Base-by-base conservation (phyloP, 2,113 vertebrate genomes). In the Ondatra zibethicus region DNA sequence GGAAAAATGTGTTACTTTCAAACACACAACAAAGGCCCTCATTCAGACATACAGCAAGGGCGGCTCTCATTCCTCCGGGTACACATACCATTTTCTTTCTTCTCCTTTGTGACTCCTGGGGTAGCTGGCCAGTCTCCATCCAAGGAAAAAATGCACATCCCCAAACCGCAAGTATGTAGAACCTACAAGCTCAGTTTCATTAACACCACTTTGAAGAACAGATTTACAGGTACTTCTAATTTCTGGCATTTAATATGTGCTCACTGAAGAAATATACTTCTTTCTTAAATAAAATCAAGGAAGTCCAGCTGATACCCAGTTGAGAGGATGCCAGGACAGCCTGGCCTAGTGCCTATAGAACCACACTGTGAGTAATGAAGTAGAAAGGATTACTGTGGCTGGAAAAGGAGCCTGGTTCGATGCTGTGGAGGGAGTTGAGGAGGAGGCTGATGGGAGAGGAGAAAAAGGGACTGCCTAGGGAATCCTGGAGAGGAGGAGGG, bases 281-380 rank as follows among this genome's bases (percentile, higher is more conserved):
- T 36, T 75, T 72, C 52, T 81, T 65, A 73, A 55, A 21, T 21
- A 58, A 29, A 70, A 73, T 58, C 6, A 25, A n/a, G 65, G 52
- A 73, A 84, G 23, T 55, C 92, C 33, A 92, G 70, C 70, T 80
- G 42, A 78, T 73, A 93, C 50, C 78, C 87, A 72, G 7, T 39
- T 94, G 87, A 82, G 52, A 88, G 11, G 7, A 80, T 84, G 55
- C 50, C 84, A 91, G 81, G 45, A 42, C 14, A 94, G 52, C 39
- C 45, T 97, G 95, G 94, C 78, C 47, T 45, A 10, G 2, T 90
- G 90, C 92, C 73, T 91, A 47, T 91, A 47, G 78, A 91, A 31
- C 23, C 84, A 92, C 87, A 45, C 80, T 82, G 58, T 70, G 86
- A 84, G 19, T 88, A 89, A 94, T 95, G 45, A 96, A 92, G 16